These are phyloP conservation scores for Pollicipes pollicipes DNA, from an alignment of 1,140 invertebrate species.

Conservation along the genomic window DNA sequence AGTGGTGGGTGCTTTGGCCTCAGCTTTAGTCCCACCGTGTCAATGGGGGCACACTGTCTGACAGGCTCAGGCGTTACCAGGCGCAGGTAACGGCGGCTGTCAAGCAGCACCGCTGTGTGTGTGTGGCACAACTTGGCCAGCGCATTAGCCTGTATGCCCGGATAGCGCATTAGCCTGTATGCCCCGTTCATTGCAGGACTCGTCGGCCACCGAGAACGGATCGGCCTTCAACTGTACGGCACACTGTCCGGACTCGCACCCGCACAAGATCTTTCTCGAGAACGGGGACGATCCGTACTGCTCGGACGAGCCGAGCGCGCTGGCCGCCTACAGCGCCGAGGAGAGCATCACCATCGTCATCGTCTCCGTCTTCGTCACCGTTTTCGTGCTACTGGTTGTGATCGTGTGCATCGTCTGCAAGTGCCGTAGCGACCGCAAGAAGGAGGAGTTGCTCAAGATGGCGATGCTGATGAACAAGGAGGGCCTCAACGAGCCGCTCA, in stretches of 20 bases:
- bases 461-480: constrained; percentile 64
- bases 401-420: constrained; percentile 2
- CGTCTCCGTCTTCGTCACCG: neutral
- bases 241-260: constrained; percentile 55
- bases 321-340: neutral
- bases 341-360: neutral
- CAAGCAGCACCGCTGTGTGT: no score
- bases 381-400: neutral
- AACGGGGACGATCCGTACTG: constrained; percentile 53
- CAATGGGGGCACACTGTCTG: no score
- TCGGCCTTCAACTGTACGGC: constrained; percentile 67
- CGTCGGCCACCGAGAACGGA: no score
- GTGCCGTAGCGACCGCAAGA: neutral
- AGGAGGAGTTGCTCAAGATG: constrained; percentile 44
- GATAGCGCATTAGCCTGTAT: no score
- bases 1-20: no score
- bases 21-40: no score
- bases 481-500: constrained; percentile 61
- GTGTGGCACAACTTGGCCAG: no score
- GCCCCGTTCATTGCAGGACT: no score
- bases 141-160: no score
- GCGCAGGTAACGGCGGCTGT: no score
- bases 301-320: constrained; percentile 8
- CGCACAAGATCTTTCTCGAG: constrained; percentile 55
- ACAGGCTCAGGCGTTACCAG: no score